These are phyloP conservation scores for Cerastoderma edule DNA, from an alignment of 2,888 invertebrate genomes.

Conservation along the genomic window DNA sequence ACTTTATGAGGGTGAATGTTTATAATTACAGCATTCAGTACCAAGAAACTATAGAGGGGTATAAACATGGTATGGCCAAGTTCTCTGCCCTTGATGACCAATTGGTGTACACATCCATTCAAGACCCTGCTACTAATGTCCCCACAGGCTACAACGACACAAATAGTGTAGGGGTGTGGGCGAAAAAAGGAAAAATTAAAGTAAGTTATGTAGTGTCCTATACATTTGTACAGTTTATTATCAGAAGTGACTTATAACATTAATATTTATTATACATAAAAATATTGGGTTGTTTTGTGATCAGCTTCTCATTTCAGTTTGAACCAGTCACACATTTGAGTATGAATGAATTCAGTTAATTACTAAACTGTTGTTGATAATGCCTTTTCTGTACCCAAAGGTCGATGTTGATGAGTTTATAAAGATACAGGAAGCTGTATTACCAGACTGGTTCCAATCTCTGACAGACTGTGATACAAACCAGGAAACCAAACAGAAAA, in stretches of 20 bases:
- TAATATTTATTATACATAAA: too few species aligned
- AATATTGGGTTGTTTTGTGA: too few species aligned
- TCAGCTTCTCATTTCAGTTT: too few species aligned
- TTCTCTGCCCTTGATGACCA: conserved; percentile 88
- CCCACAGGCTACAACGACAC: conserved; percentile 90
- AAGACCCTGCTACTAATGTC: conserved; percentile 89
- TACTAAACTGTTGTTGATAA: too few species aligned
- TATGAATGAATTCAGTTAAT: too few species aligned
- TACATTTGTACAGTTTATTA: neutral
- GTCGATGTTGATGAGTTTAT: conserved; percentile 86
- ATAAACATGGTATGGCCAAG: conserved; percentile 87
- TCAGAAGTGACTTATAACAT: too few species aligned
- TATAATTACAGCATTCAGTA: conserved; percentile 86
- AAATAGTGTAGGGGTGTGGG: conserved; percentile 90
- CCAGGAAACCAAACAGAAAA: conserved; percentile 88
- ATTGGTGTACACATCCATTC: conserved; percentile 86
- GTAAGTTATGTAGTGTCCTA: conserved; percentile 80
- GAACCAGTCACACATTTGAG: too few species aligned
- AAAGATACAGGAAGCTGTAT: conserved; percentile 90
- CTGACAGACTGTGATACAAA: conserved; percentile 92
- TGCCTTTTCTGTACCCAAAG: conserved; percentile 82
- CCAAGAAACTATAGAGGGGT: conserved; percentile 88
- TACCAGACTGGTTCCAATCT: conserved; percentile 92
- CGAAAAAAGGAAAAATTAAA: conserved; percentile 89
- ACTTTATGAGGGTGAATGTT: too few species aligned